Evolutionary conservation across 2,113 vertebrate genomes (phyloP).

Genomic region (Tor tambroides): DNA sequence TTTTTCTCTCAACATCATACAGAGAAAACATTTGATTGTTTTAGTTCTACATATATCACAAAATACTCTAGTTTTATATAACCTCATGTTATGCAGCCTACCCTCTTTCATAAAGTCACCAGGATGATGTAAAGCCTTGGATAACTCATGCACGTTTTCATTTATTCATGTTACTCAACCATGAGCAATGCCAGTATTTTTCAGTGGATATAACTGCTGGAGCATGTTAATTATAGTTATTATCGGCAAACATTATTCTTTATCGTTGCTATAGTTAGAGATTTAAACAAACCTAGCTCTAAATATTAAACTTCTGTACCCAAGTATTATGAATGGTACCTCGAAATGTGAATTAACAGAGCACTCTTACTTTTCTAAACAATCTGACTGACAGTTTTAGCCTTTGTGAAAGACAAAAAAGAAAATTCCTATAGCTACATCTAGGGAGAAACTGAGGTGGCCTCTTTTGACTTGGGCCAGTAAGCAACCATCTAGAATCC

Average conservation of each 20-base stretch:
- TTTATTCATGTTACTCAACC: not conserved
- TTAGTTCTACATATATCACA: too few species aligned
- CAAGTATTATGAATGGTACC: not conserved
- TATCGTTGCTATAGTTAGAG: not conserved
- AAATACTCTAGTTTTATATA: too few species aligned
- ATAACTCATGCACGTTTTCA: not conserved
- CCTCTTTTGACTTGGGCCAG: too few species aligned
- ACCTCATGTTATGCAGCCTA: slow-evolving; percentile 38
- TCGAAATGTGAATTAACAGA: not conserved
- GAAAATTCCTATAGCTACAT: not conserved
- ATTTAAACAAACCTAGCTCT: not conserved
- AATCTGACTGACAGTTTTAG: not conserved
- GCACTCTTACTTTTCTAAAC: not conserved
- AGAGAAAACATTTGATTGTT: too few species aligned
- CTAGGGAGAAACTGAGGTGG: too few species aligned
- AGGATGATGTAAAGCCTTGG: not conserved
- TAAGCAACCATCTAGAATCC: too few species aligned
- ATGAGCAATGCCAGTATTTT: not conserved
- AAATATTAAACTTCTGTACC: not conserved
- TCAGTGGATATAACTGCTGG: not conserved
- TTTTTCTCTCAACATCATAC: too few species aligned
- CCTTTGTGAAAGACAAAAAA: not conserved
- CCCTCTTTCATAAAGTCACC: slow-evolving; percentile 37
- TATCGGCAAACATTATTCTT: not conserved
- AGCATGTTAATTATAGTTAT: not conserved